phyloP scores from a whole-genome alignment of 2,888 invertebrate genomes.

The Microplitis deprimator region DNA sequence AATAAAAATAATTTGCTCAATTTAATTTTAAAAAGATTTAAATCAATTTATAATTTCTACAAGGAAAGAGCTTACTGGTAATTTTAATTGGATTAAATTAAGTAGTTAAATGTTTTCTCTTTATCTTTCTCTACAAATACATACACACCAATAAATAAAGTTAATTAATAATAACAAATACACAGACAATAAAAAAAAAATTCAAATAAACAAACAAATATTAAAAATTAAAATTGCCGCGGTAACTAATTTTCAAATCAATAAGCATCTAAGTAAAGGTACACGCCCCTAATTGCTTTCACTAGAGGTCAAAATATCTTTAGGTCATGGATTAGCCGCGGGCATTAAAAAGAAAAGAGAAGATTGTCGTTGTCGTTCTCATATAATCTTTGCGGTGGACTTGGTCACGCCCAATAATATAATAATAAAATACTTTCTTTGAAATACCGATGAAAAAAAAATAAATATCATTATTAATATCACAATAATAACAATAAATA shows the following conservation, averaged over 20 bases:
- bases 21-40: neutral
- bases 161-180: neutral
- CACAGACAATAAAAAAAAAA: neutral
- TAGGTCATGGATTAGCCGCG: conserved; percentile 30
- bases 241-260: conserved; percentile 25
- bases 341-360: conserved; percentile 26
- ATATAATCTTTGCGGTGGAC: neutral
- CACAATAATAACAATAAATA: conserved; percentile 6
- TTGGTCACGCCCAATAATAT: conserved; percentile 30
- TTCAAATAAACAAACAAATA: neutral
- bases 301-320: conserved; percentile 36
- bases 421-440: conserved; percentile 20
- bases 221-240: conserved; percentile 4
- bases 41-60: neutral
- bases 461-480: conserved; percentile 14
- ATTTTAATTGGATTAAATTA: neutral
- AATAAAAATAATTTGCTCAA: neutral
- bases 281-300: conserved; percentile 40
- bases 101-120: conserved; percentile 8
- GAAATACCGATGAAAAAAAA: conserved; percentile 5
- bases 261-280: conserved; percentile 10
- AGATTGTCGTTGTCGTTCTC: conserved; percentile 24
- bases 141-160: neutral
- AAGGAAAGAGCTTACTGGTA: neutral
- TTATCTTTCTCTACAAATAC: conserved; percentile 2